phyloP scores from a whole-genome alignment of 2,797 vertebrate species.

The Octomys mimax region DNA sequence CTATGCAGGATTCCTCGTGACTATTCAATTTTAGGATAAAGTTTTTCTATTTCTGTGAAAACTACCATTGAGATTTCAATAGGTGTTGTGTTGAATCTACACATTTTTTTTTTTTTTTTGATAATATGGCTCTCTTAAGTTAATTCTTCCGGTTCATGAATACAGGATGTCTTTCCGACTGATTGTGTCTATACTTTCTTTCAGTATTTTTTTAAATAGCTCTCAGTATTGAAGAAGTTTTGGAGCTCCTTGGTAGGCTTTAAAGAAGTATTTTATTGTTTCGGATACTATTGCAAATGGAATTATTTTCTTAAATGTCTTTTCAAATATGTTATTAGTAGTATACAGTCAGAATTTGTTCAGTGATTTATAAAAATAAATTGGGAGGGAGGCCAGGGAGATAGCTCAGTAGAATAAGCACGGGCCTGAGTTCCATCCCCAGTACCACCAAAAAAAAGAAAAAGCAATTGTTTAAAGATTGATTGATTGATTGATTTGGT shows the following conservation, averaged over 20 bases:
- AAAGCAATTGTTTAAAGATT: too few relatives aligned
- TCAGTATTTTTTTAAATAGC: background rate
- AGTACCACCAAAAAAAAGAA: too few relatives aligned
- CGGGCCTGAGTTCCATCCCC: too few relatives aligned
- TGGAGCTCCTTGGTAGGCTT: background rate
- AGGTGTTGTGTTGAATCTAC: conserved; percentile 33
- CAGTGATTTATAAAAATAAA: too few relatives aligned
- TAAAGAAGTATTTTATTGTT: background rate
- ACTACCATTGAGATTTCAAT: background rate
- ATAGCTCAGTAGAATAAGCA: too few relatives aligned
- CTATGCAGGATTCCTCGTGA: background rate
- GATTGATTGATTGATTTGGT: too few relatives aligned
- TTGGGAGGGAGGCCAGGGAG: too few relatives aligned
- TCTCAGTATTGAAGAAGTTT: background rate
- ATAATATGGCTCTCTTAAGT: background rate
- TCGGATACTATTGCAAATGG: background rate
- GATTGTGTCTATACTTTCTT: conserved; percentile 35
- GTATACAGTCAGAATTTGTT: background rate
- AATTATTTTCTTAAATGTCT: conserved; percentile 48
- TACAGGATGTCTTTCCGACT: background rate
- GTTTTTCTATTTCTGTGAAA: conserved; percentile 20
- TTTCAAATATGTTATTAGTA: background rate
- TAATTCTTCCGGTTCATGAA: background rate
- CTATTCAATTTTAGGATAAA: conserved; percentile 29
- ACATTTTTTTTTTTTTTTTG: background rate